Percentiles rank a stretch among this genome's conserved stretches.
These are phyloP conservation scores for Baronia brevicornis DNA, from an alignment of 2,888 invertebrate species.

Conservation along the genomic window DNA sequence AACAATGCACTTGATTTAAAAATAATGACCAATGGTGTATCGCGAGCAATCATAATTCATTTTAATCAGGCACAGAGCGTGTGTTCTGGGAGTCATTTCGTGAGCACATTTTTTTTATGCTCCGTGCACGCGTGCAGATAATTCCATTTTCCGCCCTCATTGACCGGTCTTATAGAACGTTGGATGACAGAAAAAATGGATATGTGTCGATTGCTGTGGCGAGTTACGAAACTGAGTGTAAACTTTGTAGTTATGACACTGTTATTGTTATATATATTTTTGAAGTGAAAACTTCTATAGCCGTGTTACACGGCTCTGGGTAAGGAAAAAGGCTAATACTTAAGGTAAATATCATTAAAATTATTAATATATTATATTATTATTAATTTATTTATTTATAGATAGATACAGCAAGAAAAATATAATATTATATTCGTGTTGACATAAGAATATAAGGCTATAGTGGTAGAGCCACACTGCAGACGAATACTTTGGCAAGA, in stretches of 20 bases:
- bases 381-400: too few species aligned
- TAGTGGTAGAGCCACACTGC: too few species aligned
- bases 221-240: conserved; percentile 36
- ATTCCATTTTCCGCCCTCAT: conserved; percentile 50
- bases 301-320: too few species aligned
- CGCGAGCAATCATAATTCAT: conserved; percentile 51
- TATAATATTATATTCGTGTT: too few species aligned
- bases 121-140: conserved; percentile 57
- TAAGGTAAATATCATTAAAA: too few species aligned
- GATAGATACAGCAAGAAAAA: too few species aligned
- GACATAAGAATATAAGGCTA: too few species aligned
- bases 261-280: conserved; percentile 30
- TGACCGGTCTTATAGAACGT: conserved; percentile 28
- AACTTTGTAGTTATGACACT: conserved; percentile 22
- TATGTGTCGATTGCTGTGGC: conserved; percentile 41
- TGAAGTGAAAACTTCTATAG: conserved; percentile 28
- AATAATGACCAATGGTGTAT: conserved; percentile 58
- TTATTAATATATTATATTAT: too few species aligned
- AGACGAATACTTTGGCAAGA: too few species aligned
- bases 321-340: too few species aligned
- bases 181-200: conserved; percentile 19
- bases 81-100: conserved; percentile 36
- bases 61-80: conserved; percentile 43
- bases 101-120: conserved; percentile 21
- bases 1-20: conserved; percentile 56